These are phyloP conservation scores for Doris montereyensis DNA, from an alignment of 2,888 invertebrate genomes.

Conservation along the genomic window DNA sequence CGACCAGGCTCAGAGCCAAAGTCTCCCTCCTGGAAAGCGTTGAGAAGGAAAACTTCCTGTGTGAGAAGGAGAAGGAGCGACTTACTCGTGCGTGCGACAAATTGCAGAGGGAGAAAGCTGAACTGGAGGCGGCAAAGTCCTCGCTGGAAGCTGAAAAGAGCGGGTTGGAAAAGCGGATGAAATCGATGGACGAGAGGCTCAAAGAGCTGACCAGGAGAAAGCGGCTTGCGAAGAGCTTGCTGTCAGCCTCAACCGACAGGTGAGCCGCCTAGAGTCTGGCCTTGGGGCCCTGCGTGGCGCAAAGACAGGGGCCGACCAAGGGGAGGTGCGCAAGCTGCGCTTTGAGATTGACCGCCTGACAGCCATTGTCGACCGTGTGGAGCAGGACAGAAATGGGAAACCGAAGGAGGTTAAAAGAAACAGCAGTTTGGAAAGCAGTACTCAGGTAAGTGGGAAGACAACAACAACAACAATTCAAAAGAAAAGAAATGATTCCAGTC, in stretches of 20 bases:
- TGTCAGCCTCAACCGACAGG: slow-evolving; percentile 22
- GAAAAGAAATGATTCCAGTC: no score
- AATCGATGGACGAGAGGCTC: no score
- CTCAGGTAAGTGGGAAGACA: no score
- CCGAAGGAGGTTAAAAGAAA: slow-evolving; percentile 1
- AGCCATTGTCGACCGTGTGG: slow-evolving; percentile 50
- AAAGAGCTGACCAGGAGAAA: slow-evolving; percentile 44
- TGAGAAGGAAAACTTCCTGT: slow-evolving; percentile 35
- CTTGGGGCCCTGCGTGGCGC: background rate
- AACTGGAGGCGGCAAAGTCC: slow-evolving; percentile 24
- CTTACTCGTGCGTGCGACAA: slow-evolving; percentile 44
- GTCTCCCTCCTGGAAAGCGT: slow-evolving; percentile 38
- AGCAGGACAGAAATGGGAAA: slow-evolving; percentile 25
- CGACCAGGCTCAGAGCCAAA: slow-evolving; percentile 46
- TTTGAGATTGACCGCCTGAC: slow-evolving; percentile 45
- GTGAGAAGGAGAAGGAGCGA: slow-evolving; percentile 36
- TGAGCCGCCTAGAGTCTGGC: slow-evolving; percentile 22
- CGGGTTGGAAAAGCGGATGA: slow-evolving; percentile 30
- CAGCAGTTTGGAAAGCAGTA: no score
- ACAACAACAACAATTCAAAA: no score
- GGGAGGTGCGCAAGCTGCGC: slow-evolving; percentile 16
- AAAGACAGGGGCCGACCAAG: background rate
- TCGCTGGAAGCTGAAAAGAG: slow-evolving; percentile 29
- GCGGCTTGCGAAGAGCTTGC: no score
- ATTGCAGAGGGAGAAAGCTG: slow-evolving; percentile 24